These are phyloP conservation scores for Tiphia femorata DNA, from an alignment of 2,888 invertebrate genomes.

Conservation along the genomic window DNA sequence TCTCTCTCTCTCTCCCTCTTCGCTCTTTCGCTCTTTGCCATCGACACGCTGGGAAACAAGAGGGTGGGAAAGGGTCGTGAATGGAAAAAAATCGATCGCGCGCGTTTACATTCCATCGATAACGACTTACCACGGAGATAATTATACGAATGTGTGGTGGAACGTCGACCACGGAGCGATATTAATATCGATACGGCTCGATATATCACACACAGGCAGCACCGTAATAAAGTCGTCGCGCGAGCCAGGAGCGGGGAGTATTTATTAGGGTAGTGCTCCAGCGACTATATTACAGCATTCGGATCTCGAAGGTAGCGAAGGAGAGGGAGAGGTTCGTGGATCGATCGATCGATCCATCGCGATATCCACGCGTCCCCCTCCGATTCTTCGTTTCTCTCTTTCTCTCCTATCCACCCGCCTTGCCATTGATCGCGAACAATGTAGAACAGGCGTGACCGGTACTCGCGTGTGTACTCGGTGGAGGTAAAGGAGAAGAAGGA, in stretches of 20 bases:
- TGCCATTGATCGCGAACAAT: slow-evolving; percentile 10
- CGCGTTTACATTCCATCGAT: no score
- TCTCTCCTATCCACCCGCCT: no score
- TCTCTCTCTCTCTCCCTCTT: no score
- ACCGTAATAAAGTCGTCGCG: slow-evolving; percentile 16
- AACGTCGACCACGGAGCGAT: not conserved
- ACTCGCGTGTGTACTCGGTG: slow-evolving; percentile 2
- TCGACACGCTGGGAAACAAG: no score
- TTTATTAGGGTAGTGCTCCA: not conserved
- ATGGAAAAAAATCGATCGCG: no score
- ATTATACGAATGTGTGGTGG: not conserved
- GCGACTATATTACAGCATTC: slow-evolving; percentile 2
- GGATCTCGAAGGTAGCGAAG: not conserved
- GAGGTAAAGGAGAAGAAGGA: not conserved
- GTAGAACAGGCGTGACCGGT: slow-evolving; percentile 24
- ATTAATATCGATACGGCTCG: not conserved
- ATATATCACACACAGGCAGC: not conserved
- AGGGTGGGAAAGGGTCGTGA: no score
- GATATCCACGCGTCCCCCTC: no score
- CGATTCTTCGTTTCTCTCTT: slow-evolving; percentile 16
- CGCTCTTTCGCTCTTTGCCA: no score
- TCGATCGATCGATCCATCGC: slow-evolving; percentile 17
- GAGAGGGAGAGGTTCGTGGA: not conserved
- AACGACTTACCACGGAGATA: not conserved
- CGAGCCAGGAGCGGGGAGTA: not conserved